These are phyloP conservation scores for Drosophila prolongata DNA, from an alignment of 2,888 invertebrate species.

Conservation along the genomic window DNA sequence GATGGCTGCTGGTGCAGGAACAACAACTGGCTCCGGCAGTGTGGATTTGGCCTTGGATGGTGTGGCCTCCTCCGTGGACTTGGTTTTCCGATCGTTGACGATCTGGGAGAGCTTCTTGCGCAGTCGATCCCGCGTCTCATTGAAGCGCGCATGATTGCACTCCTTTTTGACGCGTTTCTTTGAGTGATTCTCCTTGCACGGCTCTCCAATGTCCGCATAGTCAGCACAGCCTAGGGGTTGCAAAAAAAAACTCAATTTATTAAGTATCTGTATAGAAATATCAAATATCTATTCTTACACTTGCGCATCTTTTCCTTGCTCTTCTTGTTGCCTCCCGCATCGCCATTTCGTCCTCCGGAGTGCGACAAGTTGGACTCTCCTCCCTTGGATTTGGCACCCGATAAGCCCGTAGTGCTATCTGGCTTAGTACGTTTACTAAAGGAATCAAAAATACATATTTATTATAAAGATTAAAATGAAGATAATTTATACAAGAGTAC, in stretches of 20 bases:
- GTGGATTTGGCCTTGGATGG: conserved; percentile 24
- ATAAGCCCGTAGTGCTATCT: conserved; percentile 59
- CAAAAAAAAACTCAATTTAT: neutral
- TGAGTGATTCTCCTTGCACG: conserved; percentile 83
- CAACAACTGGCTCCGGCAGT: conserved; percentile 29
- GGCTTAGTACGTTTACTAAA: conserved; percentile 68
- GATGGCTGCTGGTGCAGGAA: conserved; percentile 7
- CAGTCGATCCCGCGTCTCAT: conserved; percentile 84
- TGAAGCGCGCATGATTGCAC: conserved; percentile 83
- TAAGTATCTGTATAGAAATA: neutral
- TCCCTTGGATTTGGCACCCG: conserved; percentile 50
- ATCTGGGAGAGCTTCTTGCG: conserved; percentile 83
- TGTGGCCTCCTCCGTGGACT: conserved; percentile 56
- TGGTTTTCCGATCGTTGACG: conserved; percentile 81
- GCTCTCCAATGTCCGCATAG: conserved; percentile 82
- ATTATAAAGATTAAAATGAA: too few relatives aligned
- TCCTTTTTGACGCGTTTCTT: conserved; percentile 84
- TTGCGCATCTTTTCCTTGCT: conserved; percentile 82
- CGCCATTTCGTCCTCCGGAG: conserved; percentile 56
- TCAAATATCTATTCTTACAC: conserved; percentile 63
- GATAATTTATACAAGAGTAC: too few relatives aligned
- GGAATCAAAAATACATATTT: neutral
- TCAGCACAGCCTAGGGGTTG: conserved; percentile 74
- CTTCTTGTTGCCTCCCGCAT: conserved; percentile 70
- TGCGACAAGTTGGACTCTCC: conserved; percentile 59